These are phyloP conservation scores for Chelmon rostratus DNA, from an alignment of 2,797 vertebrate genomes.

Conservation along the genomic window DNA sequence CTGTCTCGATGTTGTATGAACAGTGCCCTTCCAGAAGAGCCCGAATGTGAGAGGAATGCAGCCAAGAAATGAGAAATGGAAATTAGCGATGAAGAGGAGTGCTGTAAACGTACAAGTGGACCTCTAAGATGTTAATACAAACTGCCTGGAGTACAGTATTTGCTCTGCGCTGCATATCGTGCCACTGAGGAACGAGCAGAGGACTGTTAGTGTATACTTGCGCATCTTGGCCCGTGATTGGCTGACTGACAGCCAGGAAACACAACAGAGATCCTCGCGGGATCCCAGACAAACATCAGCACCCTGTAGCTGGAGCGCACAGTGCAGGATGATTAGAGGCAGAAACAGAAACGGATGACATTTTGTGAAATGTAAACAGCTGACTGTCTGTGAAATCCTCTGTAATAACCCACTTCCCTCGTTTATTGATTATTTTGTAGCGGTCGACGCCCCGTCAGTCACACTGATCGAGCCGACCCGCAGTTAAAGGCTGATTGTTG, in stretches of 20 bases:
- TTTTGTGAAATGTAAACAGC: conserved; percentile 36
- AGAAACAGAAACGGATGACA: conserved; percentile 14
- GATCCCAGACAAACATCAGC: conserved; percentile 30
- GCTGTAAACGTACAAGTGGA: conserved; percentile 21
- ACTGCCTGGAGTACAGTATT: conserved; percentile 43
- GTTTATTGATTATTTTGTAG: conserved; percentile 52
- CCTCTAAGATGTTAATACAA: conserved; percentile 52
- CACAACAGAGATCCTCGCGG: conserved; percentile 3
- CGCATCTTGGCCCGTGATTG: conserved; percentile 22
- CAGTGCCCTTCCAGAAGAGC: neutral
- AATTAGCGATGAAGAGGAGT: conserved; percentile 35
- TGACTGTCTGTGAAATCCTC: conserved; percentile 13
- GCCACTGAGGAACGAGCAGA: conserved; percentile 2
- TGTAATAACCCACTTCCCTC: neutral
- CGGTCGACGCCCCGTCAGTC: conserved; percentile 46
- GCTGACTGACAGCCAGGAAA: conserved; percentile 38
- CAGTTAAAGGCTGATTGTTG: conserved; percentile 50
- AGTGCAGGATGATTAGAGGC: conserved; percentile 12
- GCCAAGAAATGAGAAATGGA: conserved; percentile 49
- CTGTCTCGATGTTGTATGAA: conserved; percentile 31
- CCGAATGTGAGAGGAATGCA: conserved; percentile 26
- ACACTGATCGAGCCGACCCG: conserved; percentile 55
- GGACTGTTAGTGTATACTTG: conserved; percentile 2
- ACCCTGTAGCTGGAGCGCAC: conserved; percentile 10
- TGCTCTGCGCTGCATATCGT: conserved; percentile 29